phyloP scores from a whole-genome alignment of 2,797 vertebrate species.

The Kryptolebias ocellatus region DNA sequence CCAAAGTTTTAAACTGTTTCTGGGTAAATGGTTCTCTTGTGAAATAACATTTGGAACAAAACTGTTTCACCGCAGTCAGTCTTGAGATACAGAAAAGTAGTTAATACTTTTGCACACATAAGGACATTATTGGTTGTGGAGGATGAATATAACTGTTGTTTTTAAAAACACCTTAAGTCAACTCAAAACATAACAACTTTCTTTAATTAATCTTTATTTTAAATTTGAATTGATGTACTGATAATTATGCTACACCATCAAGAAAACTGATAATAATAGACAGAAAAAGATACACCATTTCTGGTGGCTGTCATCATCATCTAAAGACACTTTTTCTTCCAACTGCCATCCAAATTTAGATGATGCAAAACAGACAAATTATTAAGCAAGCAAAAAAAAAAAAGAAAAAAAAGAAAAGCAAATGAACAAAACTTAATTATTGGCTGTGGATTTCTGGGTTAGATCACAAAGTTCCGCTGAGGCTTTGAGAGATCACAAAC shows the following conservation, averaged over 20 bases:
- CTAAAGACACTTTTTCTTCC: too few relatives aligned
- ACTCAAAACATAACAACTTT: too few relatives aligned
- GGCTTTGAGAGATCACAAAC: conserved; percentile 13
- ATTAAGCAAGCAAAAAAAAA: conserved; percentile 1
- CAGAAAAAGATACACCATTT: too few relatives aligned
- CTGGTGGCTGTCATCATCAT: too few relatives aligned
- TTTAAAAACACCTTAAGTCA: too few relatives aligned
- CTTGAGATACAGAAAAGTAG: conserved; percentile 4
- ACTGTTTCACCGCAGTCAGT: conserved; percentile 30
- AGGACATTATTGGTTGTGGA: not conserved
- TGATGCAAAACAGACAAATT: too few relatives aligned
- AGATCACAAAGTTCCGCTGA: conserved; percentile 19
- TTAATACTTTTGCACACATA: conserved; percentile 1
- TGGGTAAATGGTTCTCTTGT: not conserved
- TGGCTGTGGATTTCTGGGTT: conserved; percentile 37
- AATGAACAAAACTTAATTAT: conserved; percentile 22
- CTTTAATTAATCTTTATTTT: too few relatives aligned
- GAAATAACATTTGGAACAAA: conserved; percentile 20
- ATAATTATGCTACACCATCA: too few relatives aligned
- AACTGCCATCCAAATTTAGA: too few relatives aligned
- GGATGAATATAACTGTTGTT: not conserved
- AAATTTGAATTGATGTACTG: too few relatives aligned
- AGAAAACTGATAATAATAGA: too few relatives aligned
- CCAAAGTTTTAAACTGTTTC: not conserved
- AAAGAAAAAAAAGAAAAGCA: conserved; percentile 35